phyloP scores from a whole-genome alignment of 2,888 invertebrate genomes.

The Orthonevra nobilis region DNA sequence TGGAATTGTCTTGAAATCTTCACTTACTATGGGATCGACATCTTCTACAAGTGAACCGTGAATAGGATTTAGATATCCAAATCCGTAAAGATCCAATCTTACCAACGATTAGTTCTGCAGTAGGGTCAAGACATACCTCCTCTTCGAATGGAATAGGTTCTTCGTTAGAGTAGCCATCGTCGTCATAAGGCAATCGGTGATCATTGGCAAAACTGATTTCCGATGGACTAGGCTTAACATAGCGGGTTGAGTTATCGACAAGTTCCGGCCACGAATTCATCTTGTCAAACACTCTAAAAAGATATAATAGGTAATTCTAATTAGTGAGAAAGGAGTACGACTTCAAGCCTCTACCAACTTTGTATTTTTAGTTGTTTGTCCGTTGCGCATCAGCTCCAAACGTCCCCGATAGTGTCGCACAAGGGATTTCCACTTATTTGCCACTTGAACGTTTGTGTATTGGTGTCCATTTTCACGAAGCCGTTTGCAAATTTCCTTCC shows the following conservation, averaged over 20 bases:
- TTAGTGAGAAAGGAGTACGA: no score
- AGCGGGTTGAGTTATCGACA: not conserved
- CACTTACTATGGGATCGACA: slow-evolving; percentile 24
- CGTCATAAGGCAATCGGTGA: slow-evolving; percentile 42
- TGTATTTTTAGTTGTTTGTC: no score
- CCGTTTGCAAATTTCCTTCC: slow-evolving; percentile 37
- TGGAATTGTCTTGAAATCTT: not conserved
- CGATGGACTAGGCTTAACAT: not conserved
- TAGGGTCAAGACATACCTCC: no score
- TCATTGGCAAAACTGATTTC: slow-evolving; percentile 54
- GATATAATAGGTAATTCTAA: no score
- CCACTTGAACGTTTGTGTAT: slow-evolving; percentile 29
- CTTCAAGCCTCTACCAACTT: no score
- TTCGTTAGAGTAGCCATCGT: slow-evolving; percentile 37
- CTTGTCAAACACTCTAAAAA: not conserved
- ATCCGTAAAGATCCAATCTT: no score
- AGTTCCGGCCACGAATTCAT: slow-evolving; percentile 36
- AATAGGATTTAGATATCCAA: no score
- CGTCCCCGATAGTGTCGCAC: slow-evolving; percentile 49
- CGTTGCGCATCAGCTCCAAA: slow-evolving; percentile 36
- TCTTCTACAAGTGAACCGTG: no score
- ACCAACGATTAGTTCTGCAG: no score
- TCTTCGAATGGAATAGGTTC: slow-evolving; percentile 42
- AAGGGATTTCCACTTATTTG: slow-evolving; percentile 58
- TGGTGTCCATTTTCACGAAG: slow-evolving; percentile 16